These are phyloP conservation scores for Probosciger aterrimus DNA, from an alignment of 2,113 vertebrate genomes.

Conservation along the genomic window DNA sequence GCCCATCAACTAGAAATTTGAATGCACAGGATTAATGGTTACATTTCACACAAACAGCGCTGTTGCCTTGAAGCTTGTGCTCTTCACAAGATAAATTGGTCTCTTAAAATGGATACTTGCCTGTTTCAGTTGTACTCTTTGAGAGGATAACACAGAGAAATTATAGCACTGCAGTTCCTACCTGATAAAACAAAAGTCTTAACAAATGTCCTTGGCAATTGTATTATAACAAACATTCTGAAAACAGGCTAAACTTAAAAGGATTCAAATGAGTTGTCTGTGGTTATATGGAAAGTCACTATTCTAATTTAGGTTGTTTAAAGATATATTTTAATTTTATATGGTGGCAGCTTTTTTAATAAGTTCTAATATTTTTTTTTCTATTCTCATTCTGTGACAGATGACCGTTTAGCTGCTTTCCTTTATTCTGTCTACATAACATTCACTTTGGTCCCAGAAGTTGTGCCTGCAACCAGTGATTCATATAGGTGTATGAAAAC, in stretches of 20 bases:
- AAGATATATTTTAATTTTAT: neutral
- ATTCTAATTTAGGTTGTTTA: neutral
- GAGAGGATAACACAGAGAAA: neutral
- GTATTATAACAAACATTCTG: neutral
- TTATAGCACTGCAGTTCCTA: neutral
- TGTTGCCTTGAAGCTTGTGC: neutral
- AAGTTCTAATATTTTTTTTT: neutral
- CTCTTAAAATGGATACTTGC: neutral
- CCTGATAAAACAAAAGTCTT: neutral
- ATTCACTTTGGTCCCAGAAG: neutral
- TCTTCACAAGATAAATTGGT: neutral
- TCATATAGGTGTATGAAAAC: neutral
- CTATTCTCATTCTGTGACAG: neutral
- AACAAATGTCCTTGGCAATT: neutral
- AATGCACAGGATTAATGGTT: neutral
- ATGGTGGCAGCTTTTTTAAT: neutral
- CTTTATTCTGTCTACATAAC: neutral
- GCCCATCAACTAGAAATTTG: neutral
- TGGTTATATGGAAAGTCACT: neutral
- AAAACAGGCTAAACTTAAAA: neutral
- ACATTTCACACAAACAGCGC: neutral
- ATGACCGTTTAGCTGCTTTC: neutral
- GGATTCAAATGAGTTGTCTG: neutral
- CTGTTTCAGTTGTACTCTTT: neutral
- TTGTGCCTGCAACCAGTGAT: fast-evolving